These are phyloP conservation scores for Drosophila putrida DNA, from an alignment of 2,888 invertebrate species.

Conservation along the genomic window DNA sequence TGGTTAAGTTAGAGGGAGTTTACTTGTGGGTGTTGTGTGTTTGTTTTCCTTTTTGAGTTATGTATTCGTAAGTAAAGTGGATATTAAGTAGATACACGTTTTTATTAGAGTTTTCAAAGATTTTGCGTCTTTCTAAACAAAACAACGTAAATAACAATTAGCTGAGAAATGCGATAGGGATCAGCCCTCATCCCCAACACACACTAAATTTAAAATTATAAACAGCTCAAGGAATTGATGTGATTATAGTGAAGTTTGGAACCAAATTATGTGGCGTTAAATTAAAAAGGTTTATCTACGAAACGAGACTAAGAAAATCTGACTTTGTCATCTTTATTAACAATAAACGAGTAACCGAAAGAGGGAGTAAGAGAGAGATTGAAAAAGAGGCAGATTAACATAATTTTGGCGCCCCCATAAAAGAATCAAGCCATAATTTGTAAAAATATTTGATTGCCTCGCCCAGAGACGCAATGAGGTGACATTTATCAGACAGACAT, in stretches of 20 bases:
- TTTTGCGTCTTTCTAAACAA: constrained; percentile 17
- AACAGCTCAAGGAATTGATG: constrained; percentile 5
- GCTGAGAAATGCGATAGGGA: constrained; percentile 21
- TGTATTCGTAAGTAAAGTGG: constrained; percentile 40
- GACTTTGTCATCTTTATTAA: constrained; percentile 53
- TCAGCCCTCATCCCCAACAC: constrained; percentile 26
- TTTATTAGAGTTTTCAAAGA: background rate
- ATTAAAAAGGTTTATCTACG: constrained; percentile 52
- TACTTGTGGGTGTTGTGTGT: constrained; percentile 9
- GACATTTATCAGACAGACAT: constrained; percentile 66
- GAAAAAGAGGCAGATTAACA: constrained; percentile 43
- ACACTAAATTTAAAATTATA: constrained; percentile 30
- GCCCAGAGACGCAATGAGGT: constrained; percentile 52
- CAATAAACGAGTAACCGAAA: constrained; percentile 8
- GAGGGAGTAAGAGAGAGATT: background rate
- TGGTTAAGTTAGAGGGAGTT: constrained; percentile 16
- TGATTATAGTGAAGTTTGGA: constrained; percentile 1
- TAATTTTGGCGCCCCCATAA: constrained; percentile 66
- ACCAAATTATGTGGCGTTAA: constrained; percentile 57
- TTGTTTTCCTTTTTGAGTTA: constrained; percentile 33
- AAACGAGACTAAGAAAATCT: constrained; percentile 30
- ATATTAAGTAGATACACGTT: constrained; percentile 43
- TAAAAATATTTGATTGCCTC: constrained; percentile 71
- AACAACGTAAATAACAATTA: constrained; percentile 36
- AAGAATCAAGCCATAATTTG: constrained; percentile 62